Percentiles rank a stretch among this genome's conserved stretches.
phyloP scores from a whole-genome alignment of 1,140 invertebrate species.

The Drosophila eugracilis region DNA sequence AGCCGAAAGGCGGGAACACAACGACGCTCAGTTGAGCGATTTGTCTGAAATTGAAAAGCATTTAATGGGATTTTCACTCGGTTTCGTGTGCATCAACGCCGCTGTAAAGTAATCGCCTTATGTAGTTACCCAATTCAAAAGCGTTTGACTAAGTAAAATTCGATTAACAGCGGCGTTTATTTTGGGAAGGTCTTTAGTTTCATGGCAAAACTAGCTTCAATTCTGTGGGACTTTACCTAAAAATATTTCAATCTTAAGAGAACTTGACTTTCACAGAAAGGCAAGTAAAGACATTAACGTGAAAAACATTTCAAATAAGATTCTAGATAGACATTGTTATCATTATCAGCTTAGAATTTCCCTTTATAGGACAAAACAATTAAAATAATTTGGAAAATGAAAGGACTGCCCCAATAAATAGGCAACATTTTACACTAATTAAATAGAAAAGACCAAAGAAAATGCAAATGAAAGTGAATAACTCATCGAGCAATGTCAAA shows the following conservation, averaged over 20 bases:
- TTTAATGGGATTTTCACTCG: conserved; percentile 51
- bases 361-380: not conserved
- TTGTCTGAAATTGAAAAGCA: conserved; percentile 46
- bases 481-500: conserved; percentile 46
- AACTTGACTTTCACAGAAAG: too few species aligned
- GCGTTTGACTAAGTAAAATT: conserved; percentile 54
- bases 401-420: conserved; percentile 36
- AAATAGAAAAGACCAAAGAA: conserved; percentile 30
- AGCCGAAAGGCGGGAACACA: conserved; percentile 6
- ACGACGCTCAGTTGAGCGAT: conserved; percentile 36
- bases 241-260: too few species aligned
- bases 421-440: conserved; percentile 63
- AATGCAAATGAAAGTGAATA: conserved; percentile 48
- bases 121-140: conserved; percentile 60
- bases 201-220: not conserved
- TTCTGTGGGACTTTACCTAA: too few species aligned
- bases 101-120: conserved; percentile 35
- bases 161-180: conserved; percentile 14
- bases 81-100: conserved; percentile 39
- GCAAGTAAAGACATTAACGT: too few species aligned
- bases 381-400: not conserved
- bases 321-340: not conserved
- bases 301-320: too few species aligned
- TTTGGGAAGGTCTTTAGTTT: not conserved
- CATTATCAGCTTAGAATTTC: not conserved